Evolutionary conservation across 2,888 invertebrate genomes (phyloP).

Genomic region (Cantharis flavilabris): DNA sequence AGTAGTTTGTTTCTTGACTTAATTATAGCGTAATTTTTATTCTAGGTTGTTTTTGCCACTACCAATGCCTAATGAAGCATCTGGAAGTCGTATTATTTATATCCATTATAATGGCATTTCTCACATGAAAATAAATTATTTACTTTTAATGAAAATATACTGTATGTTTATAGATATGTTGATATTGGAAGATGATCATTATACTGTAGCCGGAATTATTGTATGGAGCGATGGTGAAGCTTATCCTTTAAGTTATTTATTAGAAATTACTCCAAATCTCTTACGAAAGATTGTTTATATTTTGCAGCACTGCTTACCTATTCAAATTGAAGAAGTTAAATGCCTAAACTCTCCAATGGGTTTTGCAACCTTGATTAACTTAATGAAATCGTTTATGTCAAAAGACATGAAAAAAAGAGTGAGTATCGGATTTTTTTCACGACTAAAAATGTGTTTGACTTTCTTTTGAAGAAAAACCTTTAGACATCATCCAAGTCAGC

Average conservation of each 20-base stretch:
- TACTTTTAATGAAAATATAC: background rate
- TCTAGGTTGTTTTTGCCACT: background rate
- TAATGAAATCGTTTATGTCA: background rate
- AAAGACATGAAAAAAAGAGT: background rate
- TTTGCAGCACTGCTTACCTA: conserved; percentile 63
- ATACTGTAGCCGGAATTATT: conserved; percentile 58
- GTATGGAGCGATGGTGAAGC: conserved; percentile 61
- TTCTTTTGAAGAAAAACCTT: background rate
- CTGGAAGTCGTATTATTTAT: background rate
- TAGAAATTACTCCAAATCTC: conserved; percentile 58
- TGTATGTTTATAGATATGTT: conserved; percentile 62
- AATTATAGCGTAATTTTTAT: too few species aligned
- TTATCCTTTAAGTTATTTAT: conserved; percentile 58
- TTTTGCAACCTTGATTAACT: background rate
- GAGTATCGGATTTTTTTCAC: background rate
- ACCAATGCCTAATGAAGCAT: background rate
- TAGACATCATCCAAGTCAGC: background rate
- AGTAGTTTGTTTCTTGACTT: too few species aligned
- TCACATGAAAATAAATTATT: background rate
- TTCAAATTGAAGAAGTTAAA: conserved; percentile 61
- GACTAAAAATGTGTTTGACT: background rate
- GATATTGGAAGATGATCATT: conserved; percentile 63
- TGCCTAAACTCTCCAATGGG: background rate
- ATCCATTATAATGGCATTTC: background rate
- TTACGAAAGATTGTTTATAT: conserved; percentile 57